Conservation (phyloP, 2,888 invertebrate genomes). For the Hyppa rectilinea region DNA sequence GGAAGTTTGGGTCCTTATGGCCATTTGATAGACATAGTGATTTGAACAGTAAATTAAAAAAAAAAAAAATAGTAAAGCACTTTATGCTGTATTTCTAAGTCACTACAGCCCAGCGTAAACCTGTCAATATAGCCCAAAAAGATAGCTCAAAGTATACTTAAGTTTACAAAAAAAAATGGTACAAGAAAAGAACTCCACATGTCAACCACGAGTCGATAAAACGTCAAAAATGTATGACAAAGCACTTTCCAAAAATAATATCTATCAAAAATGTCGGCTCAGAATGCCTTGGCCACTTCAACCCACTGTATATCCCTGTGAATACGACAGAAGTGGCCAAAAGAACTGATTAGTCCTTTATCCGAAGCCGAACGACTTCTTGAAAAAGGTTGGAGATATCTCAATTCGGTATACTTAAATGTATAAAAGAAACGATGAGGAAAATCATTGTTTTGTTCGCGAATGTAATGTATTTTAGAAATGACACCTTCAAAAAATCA, state of each 20-base stretch:
- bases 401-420: constrained; percentile 57
- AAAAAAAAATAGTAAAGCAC: no score
- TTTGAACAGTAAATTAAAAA: no score
- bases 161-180: not conserved
- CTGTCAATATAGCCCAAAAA: not conserved
- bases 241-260: not conserved
- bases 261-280: not conserved
- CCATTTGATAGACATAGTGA: not conserved
- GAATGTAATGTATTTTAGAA: constrained; percentile 7
- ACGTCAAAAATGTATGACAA: not conserved
- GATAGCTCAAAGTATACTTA: not conserved
- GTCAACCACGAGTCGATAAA: not conserved
- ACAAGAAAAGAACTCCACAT: not conserved
- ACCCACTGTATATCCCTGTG: constrained; percentile 28
- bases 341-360: constrained; percentile 71
- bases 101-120: not conserved
- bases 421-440: constrained; percentile 38
- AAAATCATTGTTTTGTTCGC: constrained; percentile 30
- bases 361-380: constrained; percentile 61
- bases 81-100: not conserved
- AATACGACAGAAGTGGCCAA: constrained; percentile 51
- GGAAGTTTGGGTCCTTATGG: not conserved
- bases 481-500: not conserved
- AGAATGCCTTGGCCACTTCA: constrained; percentile 35
- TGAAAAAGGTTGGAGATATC: constrained; percentile 71